Evolutionary conservation across 2,113 vertebrate species (phyloP).

Genomic region (Aegithalos caudatus): DNA sequence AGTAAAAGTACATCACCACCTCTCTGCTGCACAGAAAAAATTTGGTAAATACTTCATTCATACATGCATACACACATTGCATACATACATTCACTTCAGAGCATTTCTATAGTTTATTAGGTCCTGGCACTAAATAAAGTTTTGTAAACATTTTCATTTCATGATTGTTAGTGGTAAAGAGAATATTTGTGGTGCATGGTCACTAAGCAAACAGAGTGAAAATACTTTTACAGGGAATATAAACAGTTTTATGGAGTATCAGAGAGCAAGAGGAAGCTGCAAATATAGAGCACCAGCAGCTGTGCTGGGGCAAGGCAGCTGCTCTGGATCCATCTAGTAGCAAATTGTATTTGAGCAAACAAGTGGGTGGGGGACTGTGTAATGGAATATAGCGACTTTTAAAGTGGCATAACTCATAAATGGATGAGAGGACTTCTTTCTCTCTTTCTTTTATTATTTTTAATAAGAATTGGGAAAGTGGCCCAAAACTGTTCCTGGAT

Average conservation of each 20-base stretch:
- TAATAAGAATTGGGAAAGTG: not conserved
- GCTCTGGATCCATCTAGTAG: not conserved
- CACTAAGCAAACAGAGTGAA: constrained; percentile 50
- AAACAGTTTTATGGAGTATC: constrained; percentile 54
- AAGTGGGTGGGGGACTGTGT: not conserved
- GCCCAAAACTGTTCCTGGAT: not conserved
- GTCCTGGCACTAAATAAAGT: not conserved
- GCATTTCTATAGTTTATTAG: not conserved
- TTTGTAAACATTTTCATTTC: constrained; percentile 50
- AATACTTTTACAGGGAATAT: constrained; percentile 60
- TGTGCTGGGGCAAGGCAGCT: constrained; percentile 1
- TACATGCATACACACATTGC: not conserved
- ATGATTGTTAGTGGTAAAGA: constrained; percentile 32
- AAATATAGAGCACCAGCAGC: constrained; percentile 11
- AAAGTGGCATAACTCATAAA: constrained; percentile 27
- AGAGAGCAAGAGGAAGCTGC: constrained; percentile 37
- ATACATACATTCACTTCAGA: not conserved
- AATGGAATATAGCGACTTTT: constrained; percentile 11
- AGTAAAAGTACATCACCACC: not conserved
- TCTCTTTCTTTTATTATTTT: not conserved
- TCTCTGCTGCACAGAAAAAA: not conserved
- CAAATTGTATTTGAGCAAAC: not conserved
- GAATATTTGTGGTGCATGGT: constrained; percentile 29
- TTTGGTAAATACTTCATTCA: not conserved
- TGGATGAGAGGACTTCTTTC: not conserved